Evolutionary conservation across 2,888 invertebrate species (phyloP).

Genomic region (Cryptus viduatorius): DNA sequence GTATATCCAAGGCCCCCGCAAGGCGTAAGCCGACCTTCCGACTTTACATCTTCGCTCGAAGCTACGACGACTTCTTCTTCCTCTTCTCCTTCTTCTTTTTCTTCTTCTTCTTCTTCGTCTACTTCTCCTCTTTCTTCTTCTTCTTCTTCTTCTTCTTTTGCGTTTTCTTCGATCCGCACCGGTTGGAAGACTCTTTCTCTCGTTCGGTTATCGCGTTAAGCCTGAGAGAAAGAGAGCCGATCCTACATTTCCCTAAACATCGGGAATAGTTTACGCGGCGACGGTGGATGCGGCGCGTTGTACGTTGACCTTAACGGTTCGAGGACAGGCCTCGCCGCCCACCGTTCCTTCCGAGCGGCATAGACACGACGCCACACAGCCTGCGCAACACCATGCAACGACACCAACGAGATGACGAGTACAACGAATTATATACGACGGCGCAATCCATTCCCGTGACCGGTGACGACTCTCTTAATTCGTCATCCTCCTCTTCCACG

Average conservation of each 20-base stretch:
- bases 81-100: slow-evolving; percentile 32
- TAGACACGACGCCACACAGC: not conserved
- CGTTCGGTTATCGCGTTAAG: slow-evolving; percentile 27
- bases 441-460: not conserved
- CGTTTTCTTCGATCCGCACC: not conserved
- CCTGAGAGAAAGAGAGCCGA: slow-evolving; percentile 2
- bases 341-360: slow-evolving; percentile 73
- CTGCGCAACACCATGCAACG: not conserved
- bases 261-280: slow-evolving; percentile 53
- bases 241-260: slow-evolving; percentile 65
- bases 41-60: slow-evolving; percentile 57
- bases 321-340: slow-evolving; percentile 79
- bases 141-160: not conserved
- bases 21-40: slow-evolving; percentile 66
- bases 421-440: slow-evolving; percentile 31
- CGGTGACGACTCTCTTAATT: slow-evolving; percentile 1
- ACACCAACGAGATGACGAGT: slow-evolving; percentile 53
- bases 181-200: slow-evolving; percentile 32
- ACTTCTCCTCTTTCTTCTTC: slow-evolving; percentile 16
- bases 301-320: slow-evolving; percentile 83
- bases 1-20: slow-evolving; percentile 31
- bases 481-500: slow-evolving; percentile 17
- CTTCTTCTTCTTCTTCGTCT: slow-evolving; percentile 28
- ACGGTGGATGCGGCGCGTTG: slow-evolving; percentile 68
- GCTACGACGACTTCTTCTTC: slow-evolving; percentile 31